Conservation (phyloP, 2,888 invertebrate species). For the Acrobasis consociella region DNA sequence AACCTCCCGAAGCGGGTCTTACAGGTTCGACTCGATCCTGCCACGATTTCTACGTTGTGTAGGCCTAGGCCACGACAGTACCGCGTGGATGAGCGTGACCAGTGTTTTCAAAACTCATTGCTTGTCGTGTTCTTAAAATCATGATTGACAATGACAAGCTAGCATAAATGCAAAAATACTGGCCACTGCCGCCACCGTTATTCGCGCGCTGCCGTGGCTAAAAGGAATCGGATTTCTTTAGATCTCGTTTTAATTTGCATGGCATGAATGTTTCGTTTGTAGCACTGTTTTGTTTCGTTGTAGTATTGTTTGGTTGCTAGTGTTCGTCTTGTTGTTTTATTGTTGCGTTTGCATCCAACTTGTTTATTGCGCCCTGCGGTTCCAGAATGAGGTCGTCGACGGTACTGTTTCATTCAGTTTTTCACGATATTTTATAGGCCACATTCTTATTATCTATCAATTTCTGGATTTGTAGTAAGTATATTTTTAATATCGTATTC, state of each 20-base stretch:
- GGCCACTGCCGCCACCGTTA: no score
- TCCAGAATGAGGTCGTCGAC: conserved; percentile 43
- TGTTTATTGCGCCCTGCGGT: conserved; percentile 51
- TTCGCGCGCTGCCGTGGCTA: no score
- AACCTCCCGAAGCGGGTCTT: conserved; percentile 96
- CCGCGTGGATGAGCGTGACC: no score
- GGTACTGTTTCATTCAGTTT: conserved; percentile 16
- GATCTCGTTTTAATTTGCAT: conserved; percentile 60
- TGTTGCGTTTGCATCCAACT: conserved; percentile 54
- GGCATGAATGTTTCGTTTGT: conserved; percentile 72
- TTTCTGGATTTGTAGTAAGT: no score
- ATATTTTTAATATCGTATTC: no score
- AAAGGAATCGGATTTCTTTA: conserved; percentile 46
- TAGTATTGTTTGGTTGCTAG: conserved; percentile 63
- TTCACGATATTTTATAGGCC: conserved; percentile 1
- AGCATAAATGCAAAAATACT: no score
- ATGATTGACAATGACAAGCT: no score
- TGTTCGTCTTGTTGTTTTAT: conserved; percentile 52
- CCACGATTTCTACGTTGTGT: conserved; percentile 60
- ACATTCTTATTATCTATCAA: not conserved
- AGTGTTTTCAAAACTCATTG: no score
- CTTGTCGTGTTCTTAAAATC: no score
- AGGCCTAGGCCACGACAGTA: no score
- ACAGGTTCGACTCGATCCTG: conserved; percentile 88
- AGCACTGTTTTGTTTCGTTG: conserved; percentile 54